Conservation (phyloP, 2,113 vertebrate genomes). For the Dasyurus viverrinus region DNA sequence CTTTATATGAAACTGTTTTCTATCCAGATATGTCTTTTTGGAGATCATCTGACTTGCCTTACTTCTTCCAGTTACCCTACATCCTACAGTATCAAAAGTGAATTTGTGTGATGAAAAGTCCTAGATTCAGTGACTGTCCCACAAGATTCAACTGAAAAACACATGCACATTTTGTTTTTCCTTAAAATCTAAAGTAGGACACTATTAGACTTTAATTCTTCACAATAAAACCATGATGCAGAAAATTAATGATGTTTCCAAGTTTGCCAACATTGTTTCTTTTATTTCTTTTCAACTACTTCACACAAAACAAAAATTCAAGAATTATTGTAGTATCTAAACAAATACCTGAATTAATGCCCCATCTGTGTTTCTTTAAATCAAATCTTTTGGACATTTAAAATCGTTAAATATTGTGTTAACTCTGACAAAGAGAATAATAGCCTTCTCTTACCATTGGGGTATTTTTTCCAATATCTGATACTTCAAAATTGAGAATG, state of each 20-base stretch:
- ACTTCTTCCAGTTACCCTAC: background rate
- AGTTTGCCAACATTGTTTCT: constrained; percentile 54
- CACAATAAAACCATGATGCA: background rate
- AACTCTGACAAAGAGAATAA: background rate
- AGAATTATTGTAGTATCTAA: constrained; percentile 60
- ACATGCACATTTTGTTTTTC: background rate
- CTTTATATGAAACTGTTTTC: background rate
- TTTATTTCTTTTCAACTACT: constrained; percentile 70
- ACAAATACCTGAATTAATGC: constrained; percentile 31
- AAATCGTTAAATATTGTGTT: background rate
- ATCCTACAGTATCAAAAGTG: constrained; percentile 24
- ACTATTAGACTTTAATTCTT: background rate
- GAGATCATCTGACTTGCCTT: background rate
- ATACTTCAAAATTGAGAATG: constrained; percentile 10
- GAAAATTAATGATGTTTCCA: constrained; percentile 49
- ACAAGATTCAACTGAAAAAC: constrained; percentile 4
- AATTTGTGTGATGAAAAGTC: background rate
- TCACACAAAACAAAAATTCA: constrained; percentile 27
- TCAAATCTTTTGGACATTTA: background rate
- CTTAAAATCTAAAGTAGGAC: constrained; percentile 8
- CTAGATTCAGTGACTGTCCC: background rate
- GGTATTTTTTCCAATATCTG: constrained; percentile 35
- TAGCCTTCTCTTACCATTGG: background rate
- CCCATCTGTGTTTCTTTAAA: constrained; percentile 1
- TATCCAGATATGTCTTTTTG: background rate